These are phyloP conservation scores for Epinephelus lanceolatus DNA, from an alignment of 2,113 vertebrate genomes.

Conservation along the genomic window DNA sequence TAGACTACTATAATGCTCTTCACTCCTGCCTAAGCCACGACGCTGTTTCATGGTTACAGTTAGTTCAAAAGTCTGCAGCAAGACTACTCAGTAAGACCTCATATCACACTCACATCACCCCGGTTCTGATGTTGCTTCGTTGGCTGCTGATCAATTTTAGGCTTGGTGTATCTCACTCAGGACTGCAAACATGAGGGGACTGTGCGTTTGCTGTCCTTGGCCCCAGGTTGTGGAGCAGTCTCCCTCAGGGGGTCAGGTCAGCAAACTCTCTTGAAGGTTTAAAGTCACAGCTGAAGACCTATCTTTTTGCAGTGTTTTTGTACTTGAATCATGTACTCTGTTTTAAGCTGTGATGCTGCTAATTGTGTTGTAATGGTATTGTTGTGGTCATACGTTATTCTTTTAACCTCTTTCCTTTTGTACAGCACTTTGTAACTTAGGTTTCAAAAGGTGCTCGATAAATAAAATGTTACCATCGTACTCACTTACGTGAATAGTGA, in stretches of 20 bases:
- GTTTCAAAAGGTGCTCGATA: too few species aligned
- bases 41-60: background rate
- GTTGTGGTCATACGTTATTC: too few species aligned
- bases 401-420: too few species aligned
- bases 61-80: background rate
- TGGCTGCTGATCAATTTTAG: background rate
- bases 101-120: background rate
- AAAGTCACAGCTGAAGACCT: background rate
- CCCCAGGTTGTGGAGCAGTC: background rate
- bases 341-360: too few species aligned
- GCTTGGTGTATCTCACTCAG: background rate
- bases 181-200: too few species aligned
- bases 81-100: background rate
- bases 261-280: background rate
- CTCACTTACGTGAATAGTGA: background rate
- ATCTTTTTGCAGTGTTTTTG: background rate
- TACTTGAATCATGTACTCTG: background rate
- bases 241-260: background rate
- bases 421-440: too few species aligned
- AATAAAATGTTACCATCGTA: too few species aligned
- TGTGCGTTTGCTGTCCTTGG: background rate
- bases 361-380: too few species aligned
- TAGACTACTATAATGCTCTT: background rate
- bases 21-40: background rate
- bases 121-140: background rate